A percentile compares a stretch with the other conserved stretches of the same genome.
Conservation (phyloP, 1,140 invertebrate genomes). For the Streblospio benedicti region DNA sequence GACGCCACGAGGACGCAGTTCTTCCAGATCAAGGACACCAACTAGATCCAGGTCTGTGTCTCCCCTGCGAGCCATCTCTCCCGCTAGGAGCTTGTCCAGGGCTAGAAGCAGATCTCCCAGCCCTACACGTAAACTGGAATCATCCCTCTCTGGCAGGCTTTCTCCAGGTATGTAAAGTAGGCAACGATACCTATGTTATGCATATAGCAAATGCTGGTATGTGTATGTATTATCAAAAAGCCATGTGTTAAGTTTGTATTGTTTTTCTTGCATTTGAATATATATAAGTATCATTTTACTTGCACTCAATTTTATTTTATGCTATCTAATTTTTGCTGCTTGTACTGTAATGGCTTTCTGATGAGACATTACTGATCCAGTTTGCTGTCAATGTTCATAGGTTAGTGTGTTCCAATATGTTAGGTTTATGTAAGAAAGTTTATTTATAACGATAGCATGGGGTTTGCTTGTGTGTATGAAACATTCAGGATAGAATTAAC, state of each 20-base stretch:
- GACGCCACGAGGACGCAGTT: background rate
- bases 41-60: background rate
- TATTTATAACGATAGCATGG: no score
- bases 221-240: background rate
- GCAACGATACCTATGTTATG: no score
- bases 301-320: background rate
- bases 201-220: background rate
- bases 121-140: conserved; percentile 4
- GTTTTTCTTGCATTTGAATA: background rate
- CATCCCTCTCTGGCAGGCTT: background rate
- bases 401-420: no score
- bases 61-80: background rate
- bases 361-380: no score
- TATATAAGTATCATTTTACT: background rate
- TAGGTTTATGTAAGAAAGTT: no score
- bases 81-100: no score
- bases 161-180: background rate
- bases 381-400: no score
- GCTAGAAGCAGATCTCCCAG: conserved; percentile 4
- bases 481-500: no score
- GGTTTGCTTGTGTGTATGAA: no score
- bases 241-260: background rate
- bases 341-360: no score
- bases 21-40: background rate
- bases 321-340: no score